Conservation (phyloP, 1,140 invertebrate species). For the Tetragnatha versicolor region DNA sequence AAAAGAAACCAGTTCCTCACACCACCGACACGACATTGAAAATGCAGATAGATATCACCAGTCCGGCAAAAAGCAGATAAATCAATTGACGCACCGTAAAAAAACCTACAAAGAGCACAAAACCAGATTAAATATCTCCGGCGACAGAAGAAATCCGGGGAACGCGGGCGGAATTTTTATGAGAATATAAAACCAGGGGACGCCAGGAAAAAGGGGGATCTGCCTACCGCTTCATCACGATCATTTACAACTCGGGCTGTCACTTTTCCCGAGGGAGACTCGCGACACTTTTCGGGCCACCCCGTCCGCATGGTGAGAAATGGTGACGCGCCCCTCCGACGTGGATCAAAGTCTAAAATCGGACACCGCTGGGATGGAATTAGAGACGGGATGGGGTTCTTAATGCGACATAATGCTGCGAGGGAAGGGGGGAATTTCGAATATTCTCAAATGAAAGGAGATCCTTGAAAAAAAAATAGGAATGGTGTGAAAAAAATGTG, state of each 20-base stretch:
- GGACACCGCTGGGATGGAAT: neutral
- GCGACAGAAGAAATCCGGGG: neutral
- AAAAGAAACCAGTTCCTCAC: neutral
- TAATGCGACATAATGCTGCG: too few species aligned
- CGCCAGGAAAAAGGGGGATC: neutral
- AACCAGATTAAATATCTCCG: neutral
- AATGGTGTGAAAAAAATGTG: too few species aligned
- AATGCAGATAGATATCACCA: neutral
- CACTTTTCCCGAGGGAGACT: too few species aligned
- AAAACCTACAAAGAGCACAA: neutral
- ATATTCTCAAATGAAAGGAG: too few species aligned
- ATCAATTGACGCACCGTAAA: too few species aligned
- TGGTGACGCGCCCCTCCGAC: conserved; percentile 13
- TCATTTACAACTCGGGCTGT: conserved; percentile 16
- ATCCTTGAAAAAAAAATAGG: too few species aligned
- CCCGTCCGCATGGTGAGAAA: conserved; percentile 12
- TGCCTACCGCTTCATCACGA: neutral
- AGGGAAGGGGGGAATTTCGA: too few species aligned
- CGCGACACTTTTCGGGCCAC: too few species aligned
- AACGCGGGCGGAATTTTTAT: conserved; percentile 10
- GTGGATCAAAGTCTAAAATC: conserved; percentile 30
- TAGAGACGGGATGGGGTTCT: too few species aligned
- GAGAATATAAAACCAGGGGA: neutral
- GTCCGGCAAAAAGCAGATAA: too few species aligned
- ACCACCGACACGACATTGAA: neutral